Evolutionary conservation across 2,888 invertebrate species (phyloP).

Genomic region (Dryomyza anilis): DNA sequence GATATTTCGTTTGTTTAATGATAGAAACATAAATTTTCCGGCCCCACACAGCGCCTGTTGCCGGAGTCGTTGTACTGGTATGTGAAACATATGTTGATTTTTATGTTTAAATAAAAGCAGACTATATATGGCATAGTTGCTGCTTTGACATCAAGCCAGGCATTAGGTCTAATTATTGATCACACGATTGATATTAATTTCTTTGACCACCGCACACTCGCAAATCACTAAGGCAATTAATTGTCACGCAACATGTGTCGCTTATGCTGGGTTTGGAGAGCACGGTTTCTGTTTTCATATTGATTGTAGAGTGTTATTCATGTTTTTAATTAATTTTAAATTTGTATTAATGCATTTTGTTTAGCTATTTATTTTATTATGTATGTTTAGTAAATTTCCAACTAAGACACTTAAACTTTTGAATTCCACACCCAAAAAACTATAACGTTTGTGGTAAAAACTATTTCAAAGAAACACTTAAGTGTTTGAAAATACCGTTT

Average conservation of each 20-base stretch:
- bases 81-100: no score
- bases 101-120: background rate
- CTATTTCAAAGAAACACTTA: no score
- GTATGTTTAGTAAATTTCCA: no score
- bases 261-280: background rate
- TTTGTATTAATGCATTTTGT: no score
- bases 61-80: no score
- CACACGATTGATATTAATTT: constrained; percentile 47
- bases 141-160: constrained; percentile 37
- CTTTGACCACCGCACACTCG: constrained; percentile 39
- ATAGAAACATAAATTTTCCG: constrained; percentile 24
- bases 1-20: constrained; percentile 5
- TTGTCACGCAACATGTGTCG: constrained; percentile 7
- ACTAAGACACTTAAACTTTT: no score
- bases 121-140: background rate
- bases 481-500: no score
- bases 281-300: background rate
- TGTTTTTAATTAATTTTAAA: no score
- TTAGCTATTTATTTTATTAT: no score
- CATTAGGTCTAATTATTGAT: constrained; percentile 53
- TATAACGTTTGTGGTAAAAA: no score
- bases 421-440: no score
- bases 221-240: constrained; percentile 21
- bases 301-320: no score
- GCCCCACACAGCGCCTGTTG: constrained; percentile 4